A percentile compares a stretch with the other conserved stretches of the same genome.
Conservation (phyloP, 30 jellyfish, hydroid and myxozoan species). For the Hydractinia symbiolongicarpus region DNA sequence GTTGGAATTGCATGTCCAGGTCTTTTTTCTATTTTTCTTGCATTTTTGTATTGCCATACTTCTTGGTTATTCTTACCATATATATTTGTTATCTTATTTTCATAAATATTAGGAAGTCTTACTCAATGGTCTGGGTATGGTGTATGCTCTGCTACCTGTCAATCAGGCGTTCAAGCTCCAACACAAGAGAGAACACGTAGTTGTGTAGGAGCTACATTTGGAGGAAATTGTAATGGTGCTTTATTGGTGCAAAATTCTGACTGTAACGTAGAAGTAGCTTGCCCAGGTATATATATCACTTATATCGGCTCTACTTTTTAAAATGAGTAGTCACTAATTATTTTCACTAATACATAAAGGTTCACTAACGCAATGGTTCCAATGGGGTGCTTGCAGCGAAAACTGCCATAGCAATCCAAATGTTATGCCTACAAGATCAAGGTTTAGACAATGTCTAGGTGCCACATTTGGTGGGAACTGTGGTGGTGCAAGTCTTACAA, state of each 20-base stretch:
- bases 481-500: neutral
- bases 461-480: constrained; percentile 3
- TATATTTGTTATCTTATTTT: no score
- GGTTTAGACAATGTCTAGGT: no score
- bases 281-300: constrained; percentile 7
- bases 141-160: constrained; percentile 17
- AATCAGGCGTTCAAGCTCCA: neutral
- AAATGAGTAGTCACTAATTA: no score
- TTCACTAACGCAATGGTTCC: no score
- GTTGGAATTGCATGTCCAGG: constrained; percentile 27
- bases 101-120: neutral
- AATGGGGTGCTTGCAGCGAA: no score
- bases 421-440: no score
- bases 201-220: neutral
- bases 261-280: constrained; percentile 19
- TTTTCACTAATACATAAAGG: no score
- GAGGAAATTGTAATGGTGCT: constrained; percentile 30
- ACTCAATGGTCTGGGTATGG: constrained; percentile 10
- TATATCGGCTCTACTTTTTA: no score
- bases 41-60: no score
- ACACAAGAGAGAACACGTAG: neutral
- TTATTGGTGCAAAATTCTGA: neutral
- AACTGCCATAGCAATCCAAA: no score
- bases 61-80: no score
- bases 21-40: neutral